These are phyloP conservation scores for Tetheella fluctuosa DNA, from an alignment of 2,888 invertebrate species.

Conservation along the genomic window DNA sequence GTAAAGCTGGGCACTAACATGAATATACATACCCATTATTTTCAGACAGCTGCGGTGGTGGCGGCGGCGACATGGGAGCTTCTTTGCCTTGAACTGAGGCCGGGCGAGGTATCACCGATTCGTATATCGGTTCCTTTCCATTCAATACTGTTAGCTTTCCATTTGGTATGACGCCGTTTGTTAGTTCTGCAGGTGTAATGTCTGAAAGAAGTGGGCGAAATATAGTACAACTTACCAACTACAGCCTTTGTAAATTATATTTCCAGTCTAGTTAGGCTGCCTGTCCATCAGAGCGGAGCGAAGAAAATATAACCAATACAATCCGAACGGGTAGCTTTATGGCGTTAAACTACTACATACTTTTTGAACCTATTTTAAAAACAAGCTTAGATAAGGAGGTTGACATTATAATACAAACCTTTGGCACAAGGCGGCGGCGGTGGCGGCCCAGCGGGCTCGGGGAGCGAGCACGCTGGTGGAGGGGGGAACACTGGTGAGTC, in stretches of 20 bases:
- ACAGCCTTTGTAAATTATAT: too few relatives aligned
- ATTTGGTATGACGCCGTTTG: slow-evolving; percentile 80
- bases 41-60: slow-evolving; percentile 54
- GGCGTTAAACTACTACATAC: too few relatives aligned
- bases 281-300: too few relatives aligned
- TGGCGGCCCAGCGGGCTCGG: slow-evolving; percentile 90
- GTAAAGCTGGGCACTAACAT: too few relatives aligned
- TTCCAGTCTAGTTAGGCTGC: too few relatives aligned
- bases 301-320: too few relatives aligned
- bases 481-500: slow-evolving; percentile 68
- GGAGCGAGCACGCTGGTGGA: slow-evolving; percentile 82
- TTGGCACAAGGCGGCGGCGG: slow-evolving; percentile 85
- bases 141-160: slow-evolving; percentile 75
- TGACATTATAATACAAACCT: too few relatives aligned
- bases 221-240: neutral
- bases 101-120: slow-evolving; percentile 90
- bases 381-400: too few relatives aligned
- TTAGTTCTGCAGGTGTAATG: slow-evolving; percentile 72
- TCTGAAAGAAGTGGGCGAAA: slow-evolving; percentile 41
- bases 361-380: too few relatives aligned
- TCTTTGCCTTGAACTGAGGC: slow-evolving; percentile 57
- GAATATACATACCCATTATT: slow-evolving; percentile 57
- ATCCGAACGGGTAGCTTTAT: too few relatives aligned
- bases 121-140: slow-evolving; percentile 91
- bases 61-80: slow-evolving; percentile 57